phyloP scores from a whole-genome alignment of 1,140 invertebrate genomes.

The Agrypnia vestita region DNA sequence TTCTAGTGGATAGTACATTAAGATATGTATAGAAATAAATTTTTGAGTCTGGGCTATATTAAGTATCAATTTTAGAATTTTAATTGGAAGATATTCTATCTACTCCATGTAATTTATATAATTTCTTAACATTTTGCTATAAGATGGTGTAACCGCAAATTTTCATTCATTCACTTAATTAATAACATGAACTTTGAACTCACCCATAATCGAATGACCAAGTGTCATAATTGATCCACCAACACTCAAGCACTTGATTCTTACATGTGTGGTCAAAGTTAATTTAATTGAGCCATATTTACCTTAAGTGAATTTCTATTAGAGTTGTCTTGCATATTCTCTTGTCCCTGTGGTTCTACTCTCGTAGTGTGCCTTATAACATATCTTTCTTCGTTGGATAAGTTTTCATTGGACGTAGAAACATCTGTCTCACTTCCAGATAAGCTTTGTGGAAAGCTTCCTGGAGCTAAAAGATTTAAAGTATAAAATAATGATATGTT shows the following conservation, averaged over 20 bases:
- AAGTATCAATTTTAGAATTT: no score
- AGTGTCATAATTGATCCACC: no score
- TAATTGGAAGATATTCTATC: no score
- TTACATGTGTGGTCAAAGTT: background rate
- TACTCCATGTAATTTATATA: no score
- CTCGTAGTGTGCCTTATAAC: constrained; percentile 86
- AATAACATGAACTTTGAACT: no score
- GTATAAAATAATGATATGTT: background rate
- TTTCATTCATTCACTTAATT: no score
- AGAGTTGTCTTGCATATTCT: constrained; percentile 77
- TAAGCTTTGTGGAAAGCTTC: constrained; percentile 80
- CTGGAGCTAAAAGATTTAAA: constrained; percentile 65
- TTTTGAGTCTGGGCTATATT: no score
- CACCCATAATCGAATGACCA: no score
- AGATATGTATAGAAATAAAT: no score
- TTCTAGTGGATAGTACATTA: no score
- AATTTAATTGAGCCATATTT: constrained; percentile 33
- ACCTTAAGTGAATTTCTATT: constrained; percentile 71
- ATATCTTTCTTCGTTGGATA: constrained; percentile 89
- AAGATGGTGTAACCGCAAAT: background rate
- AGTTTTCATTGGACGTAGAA: constrained; percentile 91
- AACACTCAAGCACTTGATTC: background rate
- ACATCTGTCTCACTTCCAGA: constrained; percentile 93
- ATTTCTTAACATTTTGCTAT: no score
- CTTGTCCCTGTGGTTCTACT: constrained; percentile 94